Conservation (phyloP, 2,113 vertebrate genomes). For the Oncorhynchus mykiss region DNA sequence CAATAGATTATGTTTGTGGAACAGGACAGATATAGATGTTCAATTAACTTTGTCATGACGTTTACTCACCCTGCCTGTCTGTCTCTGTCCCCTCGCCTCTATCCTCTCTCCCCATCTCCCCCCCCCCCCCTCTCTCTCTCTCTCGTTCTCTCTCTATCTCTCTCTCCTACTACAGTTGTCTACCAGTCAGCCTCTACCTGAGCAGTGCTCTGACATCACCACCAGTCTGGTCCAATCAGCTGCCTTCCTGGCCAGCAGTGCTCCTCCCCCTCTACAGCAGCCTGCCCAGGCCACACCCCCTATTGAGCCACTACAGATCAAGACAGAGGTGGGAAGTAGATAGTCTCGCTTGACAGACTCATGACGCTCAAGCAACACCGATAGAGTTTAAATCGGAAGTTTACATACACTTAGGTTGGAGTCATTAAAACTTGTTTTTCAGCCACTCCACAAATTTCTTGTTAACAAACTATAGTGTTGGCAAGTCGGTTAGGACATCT, state of each 20-base stretch:
- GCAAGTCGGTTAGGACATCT: too few relatives aligned
- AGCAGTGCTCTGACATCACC: slow-evolving; percentile 33
- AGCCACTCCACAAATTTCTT: too few relatives aligned
- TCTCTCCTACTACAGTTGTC: slow-evolving; percentile 61
- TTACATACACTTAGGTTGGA: too few relatives aligned
- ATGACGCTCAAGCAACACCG: not conserved
- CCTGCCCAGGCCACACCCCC: slow-evolving; percentile 29
- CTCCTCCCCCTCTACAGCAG: too few relatives aligned
- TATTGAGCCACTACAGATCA: slow-evolving; percentile 81
- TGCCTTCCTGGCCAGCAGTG: slow-evolving; percentile 32
- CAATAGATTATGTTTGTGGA: not conserved
- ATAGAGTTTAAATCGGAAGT: too few relatives aligned
- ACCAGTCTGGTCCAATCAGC: slow-evolving; percentile 62
- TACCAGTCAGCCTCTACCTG: slow-evolving; percentile 66
- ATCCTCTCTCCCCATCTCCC: not conserved
- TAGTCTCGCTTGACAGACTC: not conserved
- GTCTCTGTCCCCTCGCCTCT: too few relatives aligned
- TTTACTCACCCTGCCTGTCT: too few relatives aligned
- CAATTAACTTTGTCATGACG: too few relatives aligned
- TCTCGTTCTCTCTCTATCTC: slow-evolving; percentile 35
- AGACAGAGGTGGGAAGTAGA: slow-evolving; percentile 64
- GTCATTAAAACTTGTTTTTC: too few relatives aligned
- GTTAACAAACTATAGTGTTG: too few relatives aligned
- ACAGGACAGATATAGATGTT: not conserved
- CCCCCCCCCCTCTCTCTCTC: not conserved